These are phyloP conservation scores for Petaurus breviceps DNA, from an alignment of 2,113 vertebrate genomes.

Conservation along the genomic window DNA sequence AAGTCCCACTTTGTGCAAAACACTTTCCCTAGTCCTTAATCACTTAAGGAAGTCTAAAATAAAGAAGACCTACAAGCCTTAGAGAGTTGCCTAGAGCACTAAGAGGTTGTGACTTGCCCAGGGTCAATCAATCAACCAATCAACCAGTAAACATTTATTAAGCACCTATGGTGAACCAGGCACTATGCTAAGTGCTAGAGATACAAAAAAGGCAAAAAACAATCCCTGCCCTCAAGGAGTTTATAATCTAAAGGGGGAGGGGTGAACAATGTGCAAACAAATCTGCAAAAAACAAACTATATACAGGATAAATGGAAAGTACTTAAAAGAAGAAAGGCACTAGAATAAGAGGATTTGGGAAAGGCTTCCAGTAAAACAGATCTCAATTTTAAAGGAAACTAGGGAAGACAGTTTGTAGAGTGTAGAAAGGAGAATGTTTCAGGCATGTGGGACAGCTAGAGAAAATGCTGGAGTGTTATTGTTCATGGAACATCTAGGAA, in stretches of 20 bases:
- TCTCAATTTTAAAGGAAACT: not conserved
- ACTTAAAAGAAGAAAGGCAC: not conserved
- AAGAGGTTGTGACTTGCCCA: not conserved
- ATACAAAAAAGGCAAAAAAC: not conserved
- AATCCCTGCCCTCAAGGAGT: not conserved
- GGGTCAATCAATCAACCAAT: not conserved
- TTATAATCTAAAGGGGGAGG: not conserved
- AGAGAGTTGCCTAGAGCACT: not conserved
- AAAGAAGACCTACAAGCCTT: not conserved
- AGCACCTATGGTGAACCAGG: not conserved
- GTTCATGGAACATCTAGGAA: not conserved
- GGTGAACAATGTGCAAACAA: not conserved
- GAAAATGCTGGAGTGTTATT: not conserved
- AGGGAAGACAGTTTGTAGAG: not conserved
- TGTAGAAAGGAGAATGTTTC: not conserved
- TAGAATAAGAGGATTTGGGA: not conserved
- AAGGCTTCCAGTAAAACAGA: not conserved
- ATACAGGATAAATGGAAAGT: not conserved
- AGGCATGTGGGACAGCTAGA: not conserved
- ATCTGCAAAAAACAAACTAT: not conserved
- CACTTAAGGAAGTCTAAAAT: not conserved
- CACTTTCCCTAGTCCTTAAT: not conserved
- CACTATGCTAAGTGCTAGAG: not conserved
- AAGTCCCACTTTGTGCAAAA: not conserved
- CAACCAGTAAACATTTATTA: not conserved